These are phyloP conservation scores for Heliconius ethilla DNA, from an alignment of 2,888 invertebrate genomes.

Conservation along the genomic window DNA sequence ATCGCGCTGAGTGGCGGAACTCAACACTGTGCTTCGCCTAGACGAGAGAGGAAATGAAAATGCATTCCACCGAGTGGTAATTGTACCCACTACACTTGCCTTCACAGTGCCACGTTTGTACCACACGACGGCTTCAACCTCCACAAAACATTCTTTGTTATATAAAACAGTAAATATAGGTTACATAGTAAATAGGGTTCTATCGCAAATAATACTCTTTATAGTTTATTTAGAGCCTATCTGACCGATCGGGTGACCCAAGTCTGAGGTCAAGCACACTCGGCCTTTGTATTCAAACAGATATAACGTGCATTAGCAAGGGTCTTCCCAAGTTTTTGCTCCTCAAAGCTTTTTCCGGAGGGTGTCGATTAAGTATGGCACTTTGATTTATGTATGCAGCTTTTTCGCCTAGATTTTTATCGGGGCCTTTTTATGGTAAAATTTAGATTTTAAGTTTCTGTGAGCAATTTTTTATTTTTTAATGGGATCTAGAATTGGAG, in stretches of 20 bases:
- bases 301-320: conserved; percentile 75
- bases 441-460: not conserved
- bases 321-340: conserved; percentile 65
- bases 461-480: not conserved
- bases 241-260: conserved; percentile 43
- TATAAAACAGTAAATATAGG: not conserved
- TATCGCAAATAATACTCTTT: conserved; percentile 37
- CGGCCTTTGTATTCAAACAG: conserved; percentile 70
- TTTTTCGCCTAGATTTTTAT: conserved; percentile 25
- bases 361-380: conserved; percentile 66
- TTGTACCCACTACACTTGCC: too few relatives aligned
- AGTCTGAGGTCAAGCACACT: conserved; percentile 71
- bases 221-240: conserved; percentile 40
- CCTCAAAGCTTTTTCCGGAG: conserved; percentile 48
- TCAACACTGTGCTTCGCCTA: too few relatives aligned
- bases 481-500: not conserved
- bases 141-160: not conserved
- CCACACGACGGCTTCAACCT: too few relatives aligned
- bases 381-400: conserved; percentile 70
- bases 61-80: too few relatives aligned
- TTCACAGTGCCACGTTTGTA: too few relatives aligned
- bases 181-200: conserved; percentile 21
- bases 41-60: too few relatives aligned
- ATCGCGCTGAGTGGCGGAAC: too few relatives aligned
- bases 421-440: not conserved